phyloP scores from a whole-genome alignment of 2,888 invertebrate species.

The Spisula solida region DNA sequence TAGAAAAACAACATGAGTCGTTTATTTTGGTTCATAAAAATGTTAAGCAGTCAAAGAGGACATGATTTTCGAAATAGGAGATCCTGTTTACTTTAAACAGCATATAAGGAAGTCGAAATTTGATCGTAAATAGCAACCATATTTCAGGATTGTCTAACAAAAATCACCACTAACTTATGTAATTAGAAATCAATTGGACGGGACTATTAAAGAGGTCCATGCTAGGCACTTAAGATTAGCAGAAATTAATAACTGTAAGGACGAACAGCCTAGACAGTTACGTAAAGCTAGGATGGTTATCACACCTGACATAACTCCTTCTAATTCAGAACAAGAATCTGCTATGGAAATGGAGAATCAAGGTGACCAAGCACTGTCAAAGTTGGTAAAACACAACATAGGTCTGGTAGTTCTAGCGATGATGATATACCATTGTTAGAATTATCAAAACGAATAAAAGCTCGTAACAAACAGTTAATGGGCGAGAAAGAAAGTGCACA shows the following conservation, averaged over 20 bases:
- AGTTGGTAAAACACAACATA: background rate
- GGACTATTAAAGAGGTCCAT: slow-evolving; percentile 42
- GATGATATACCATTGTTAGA: background rate
- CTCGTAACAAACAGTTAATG: too few relatives aligned
- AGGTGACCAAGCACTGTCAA: too few relatives aligned
- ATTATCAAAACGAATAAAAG: background rate
- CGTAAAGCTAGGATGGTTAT: background rate
- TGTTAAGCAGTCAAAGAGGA: slow-evolving; percentile 51
- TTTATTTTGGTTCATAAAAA: slow-evolving; percentile 51
- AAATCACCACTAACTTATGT: slow-evolving; percentile 52
- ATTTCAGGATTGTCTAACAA: slow-evolving; percentile 60
- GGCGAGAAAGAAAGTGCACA: too few relatives aligned
- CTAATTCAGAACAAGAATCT: background rate
- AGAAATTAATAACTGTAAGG: slow-evolving; percentile 34
- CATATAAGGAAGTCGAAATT: slow-evolving; percentile 48
- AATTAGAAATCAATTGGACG: slow-evolving; percentile 53
- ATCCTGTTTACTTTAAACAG: slow-evolving; percentile 59
- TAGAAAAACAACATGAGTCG: slow-evolving; percentile 63
- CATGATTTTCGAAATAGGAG: slow-evolving; percentile 52
- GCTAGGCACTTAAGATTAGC: slow-evolving; percentile 51
- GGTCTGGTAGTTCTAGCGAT: background rate
- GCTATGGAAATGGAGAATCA: too few relatives aligned
- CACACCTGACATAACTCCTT: background rate
- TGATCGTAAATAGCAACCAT: slow-evolving; percentile 60
- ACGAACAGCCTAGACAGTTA: background rate